Conservation (phyloP, 35 echinoderm and acorn worm genomes). For the Acanthaster planci region DNA sequence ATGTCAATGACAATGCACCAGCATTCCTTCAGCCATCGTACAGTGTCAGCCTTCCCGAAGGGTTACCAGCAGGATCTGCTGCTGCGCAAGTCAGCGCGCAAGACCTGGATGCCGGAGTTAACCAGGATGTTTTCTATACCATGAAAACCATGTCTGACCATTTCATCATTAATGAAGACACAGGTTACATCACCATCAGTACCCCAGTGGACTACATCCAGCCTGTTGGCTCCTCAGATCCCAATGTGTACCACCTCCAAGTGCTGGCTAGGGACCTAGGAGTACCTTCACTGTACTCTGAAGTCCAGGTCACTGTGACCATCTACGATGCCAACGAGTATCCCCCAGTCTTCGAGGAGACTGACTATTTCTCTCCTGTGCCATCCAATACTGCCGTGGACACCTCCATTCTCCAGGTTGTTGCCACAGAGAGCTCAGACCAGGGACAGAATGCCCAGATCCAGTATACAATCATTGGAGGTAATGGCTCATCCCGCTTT, state of each 20-base stretch:
- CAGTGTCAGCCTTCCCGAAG: conserved; percentile 50
- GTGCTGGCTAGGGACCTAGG: conserved; percentile 83
- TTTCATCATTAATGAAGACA: conserved; percentile 38
- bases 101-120: conserved; percentile 68
- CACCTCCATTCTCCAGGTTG: conserved; percentile 58
- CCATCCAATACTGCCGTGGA: conserved; percentile 30
- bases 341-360: conserved; percentile 67
- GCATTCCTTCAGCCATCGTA: conserved; percentile 44
- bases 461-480: conserved; percentile 67
- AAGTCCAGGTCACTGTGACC: conserved; percentile 51
- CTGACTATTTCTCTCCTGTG: conserved; percentile 72
- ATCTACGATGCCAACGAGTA: conserved; percentile 83
- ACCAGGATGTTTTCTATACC: conserved; percentile 54
- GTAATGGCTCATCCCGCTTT: conserved; percentile 80
- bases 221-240: conserved; percentile 45
- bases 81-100: conserved; percentile 55
- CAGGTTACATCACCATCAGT: conserved; percentile 56
- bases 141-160: conserved; percentile 64
- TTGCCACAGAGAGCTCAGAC: conserved; percentile 68
- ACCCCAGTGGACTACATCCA: conserved; percentile 58
- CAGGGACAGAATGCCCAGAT: conserved; percentile 83
- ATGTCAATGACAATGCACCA: conserved; percentile 90
- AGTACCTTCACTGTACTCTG: conserved; percentile 68
- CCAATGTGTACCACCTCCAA: conserved; percentile 67
- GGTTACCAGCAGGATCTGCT: conserved; percentile 44